These are phyloP conservation scores for Heliothis peltigera DNA, from an alignment of 2,888 invertebrate species.

Conservation along the genomic window DNA sequence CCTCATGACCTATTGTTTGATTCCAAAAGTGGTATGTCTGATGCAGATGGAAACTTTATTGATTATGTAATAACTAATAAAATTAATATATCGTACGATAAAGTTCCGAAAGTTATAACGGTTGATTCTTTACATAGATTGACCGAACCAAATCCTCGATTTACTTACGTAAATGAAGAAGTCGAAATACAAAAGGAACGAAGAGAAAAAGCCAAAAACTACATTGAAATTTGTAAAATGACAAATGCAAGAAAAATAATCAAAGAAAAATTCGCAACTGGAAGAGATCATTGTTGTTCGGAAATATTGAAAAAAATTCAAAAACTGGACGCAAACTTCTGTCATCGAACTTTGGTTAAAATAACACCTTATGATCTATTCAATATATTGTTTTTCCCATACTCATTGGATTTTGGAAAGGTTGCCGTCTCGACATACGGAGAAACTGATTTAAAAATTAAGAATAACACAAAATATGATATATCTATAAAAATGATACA, in stretches of 20 bases:
- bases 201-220: constrained; percentile 66
- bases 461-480: constrained; percentile 76
- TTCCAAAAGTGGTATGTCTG: constrained; percentile 24
- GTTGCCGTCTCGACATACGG: constrained; percentile 77
- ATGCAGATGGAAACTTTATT: constrained; percentile 69
- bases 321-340: constrained; percentile 66
- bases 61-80: constrained; percentile 71
- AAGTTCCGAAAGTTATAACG: constrained; percentile 57
- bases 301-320: constrained; percentile 46
- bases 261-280: constrained; percentile 66
- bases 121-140: constrained; percentile 81
- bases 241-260: constrained; percentile 58
- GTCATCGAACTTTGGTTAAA: constrained; percentile 62
- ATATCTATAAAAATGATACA: constrained; percentile 70
- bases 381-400: constrained; percentile 74
- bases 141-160: constrained; percentile 69
- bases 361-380: constrained; percentile 74
- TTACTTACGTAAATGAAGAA: constrained; percentile 73
- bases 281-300: constrained; percentile 69
- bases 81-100: constrained; percentile 71
- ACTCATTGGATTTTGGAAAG: constrained; percentile 77
- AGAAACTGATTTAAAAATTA: constrained; percentile 71
- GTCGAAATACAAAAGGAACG: constrained; percentile 37
- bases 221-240: constrained; percentile 71
- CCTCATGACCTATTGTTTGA: constrained; percentile 66